Evolutionary conservation across 2,888 invertebrate genomes (phyloP), one percentile per base, ranked within the genome.

Genomic region (Drosophila demipolita): DNA sequence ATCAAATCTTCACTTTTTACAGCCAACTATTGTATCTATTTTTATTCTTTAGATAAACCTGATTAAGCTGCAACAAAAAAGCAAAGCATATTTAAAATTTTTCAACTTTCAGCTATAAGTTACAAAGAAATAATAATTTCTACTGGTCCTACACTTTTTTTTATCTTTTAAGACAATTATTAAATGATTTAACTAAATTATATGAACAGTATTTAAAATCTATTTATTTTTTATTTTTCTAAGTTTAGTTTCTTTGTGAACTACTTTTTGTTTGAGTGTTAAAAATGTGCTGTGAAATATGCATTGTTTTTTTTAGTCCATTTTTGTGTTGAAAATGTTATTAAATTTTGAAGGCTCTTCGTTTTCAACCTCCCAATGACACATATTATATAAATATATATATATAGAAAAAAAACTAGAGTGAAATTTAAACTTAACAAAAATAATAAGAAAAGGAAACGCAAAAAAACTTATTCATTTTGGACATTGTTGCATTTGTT

Each of bases 291-390:
- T 23, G 20, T 45, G 35, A 38, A 12, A n/a, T 48, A 32, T n/a
- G 57, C 33, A 35, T 48, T 70, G 69, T 59, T 20, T 45, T 54
- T 64, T 74, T 62, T 48, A 55, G 54, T 71, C 63, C 61, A 62
- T 73, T 82, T 70, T 85, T 78, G 76, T 72, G 73, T 59, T 54
- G 48, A 53, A 63, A 48, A 62, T 87, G 68, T 89, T 89, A 89
- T 87, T 90, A 89, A 75, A 82, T 88, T 90, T 90, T 81, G 69
- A 66, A 78, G 65, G 71, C 72, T 57, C 62, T 33, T 58, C 42
- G 36, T 32, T 40, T 36, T 38, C 50, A 20, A 15, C 33, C 23
- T 8, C 45, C 11, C n/a, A 12, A 60, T 29, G 15, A 35, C 29
- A 52, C 49, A 54, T 15, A 35, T 60, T n/a, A 63, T 15, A 32